A percentile compares a stretch with the other conserved stretches of the same genome.
Conservation (phyloP, 2,113 vertebrate genomes). For the Chloebia gouldiae region DNA sequence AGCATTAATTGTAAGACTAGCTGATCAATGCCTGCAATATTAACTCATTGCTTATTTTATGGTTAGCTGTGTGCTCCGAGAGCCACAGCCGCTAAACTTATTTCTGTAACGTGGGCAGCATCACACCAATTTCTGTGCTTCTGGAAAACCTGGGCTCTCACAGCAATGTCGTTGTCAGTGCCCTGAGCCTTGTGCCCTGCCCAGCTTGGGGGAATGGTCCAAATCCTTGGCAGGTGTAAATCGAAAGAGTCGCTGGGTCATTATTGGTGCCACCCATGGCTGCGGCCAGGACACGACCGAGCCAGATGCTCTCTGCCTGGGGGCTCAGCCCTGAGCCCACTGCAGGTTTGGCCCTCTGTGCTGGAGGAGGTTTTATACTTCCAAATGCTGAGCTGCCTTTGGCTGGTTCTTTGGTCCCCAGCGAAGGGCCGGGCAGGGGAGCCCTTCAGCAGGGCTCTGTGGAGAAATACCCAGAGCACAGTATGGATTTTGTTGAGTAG, state of each 20-base stretch:
- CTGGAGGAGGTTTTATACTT: not conserved
- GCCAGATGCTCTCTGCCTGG: slow-evolving; percentile 25
- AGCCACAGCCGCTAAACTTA: slow-evolving; percentile 4
- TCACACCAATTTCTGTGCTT: not conserved
- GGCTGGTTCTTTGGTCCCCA: not conserved
- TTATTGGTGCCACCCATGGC: slow-evolving; percentile 8
- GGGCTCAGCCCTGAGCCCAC: not conserved
- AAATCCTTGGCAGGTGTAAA: slow-evolving; percentile 45
- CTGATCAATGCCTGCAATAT: slow-evolving; percentile 85
- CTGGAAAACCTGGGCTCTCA: not conserved
- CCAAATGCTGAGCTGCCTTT: not conserved
- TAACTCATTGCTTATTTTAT: slow-evolving; percentile 79
- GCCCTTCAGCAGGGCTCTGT: not conserved
- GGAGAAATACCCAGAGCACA: rapidly evolving
- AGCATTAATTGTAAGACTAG: slow-evolving; percentile 88
- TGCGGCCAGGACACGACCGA: rapidly evolving
- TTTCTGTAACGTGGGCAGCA: not conserved
- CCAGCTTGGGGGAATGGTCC: not conserved
- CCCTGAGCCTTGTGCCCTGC: not conserved
- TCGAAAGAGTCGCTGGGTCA: not conserved
- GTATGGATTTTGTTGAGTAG: not conserved
- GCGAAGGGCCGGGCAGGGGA: not conserved
- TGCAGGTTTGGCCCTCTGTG: not conserved
- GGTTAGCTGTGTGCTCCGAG: slow-evolving; percentile 37
- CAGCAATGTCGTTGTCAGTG: rapidly evolving